These are phyloP conservation scores for Cantharis flavilabris DNA, from an alignment of 2,888 invertebrate genomes.

Conservation along the genomic window DNA sequence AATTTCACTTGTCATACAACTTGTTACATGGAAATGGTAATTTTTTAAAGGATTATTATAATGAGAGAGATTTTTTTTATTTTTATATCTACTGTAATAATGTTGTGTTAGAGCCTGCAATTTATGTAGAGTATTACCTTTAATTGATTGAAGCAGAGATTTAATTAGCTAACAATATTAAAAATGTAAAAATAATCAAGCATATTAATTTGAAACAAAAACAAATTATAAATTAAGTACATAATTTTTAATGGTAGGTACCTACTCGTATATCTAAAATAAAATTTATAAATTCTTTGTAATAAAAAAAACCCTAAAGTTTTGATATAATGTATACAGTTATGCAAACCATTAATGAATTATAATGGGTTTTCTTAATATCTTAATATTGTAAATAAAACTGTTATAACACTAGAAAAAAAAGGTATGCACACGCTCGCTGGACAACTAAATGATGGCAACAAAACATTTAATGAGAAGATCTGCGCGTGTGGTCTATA, in stretches of 20 bases:
- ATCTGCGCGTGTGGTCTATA: slow-evolving; percentile 47
- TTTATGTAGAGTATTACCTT: not conserved
- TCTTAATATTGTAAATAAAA: not conserved
- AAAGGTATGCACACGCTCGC: slow-evolving; percentile 33
- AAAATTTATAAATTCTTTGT: too few relatives aligned
- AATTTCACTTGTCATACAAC: not conserved
- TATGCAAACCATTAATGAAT: not conserved
- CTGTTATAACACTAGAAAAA: slow-evolving; percentile 4
- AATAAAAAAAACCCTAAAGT: too few relatives aligned
- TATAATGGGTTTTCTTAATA: not conserved
- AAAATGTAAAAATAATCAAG: not conserved
- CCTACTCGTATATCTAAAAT: too few relatives aligned
- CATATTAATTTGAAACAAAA: not conserved
- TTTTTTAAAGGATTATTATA: not conserved
- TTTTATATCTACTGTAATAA: not conserved
- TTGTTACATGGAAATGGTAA: not conserved
- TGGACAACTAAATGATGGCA: slow-evolving; percentile 35
- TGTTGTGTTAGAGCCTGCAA: not conserved
- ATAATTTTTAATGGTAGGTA: too few relatives aligned
- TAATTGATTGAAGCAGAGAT: not conserved
- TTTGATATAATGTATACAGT: not conserved
- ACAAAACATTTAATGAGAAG: slow-evolving; percentile 46
- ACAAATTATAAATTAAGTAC: not conserved
- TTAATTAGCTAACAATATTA: not conserved
- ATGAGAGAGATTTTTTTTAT: not conserved